Base-by-base conservation (phyloP, 2,888 invertebrate genomes). In the Elaeidobius kamerunicus region DNA sequence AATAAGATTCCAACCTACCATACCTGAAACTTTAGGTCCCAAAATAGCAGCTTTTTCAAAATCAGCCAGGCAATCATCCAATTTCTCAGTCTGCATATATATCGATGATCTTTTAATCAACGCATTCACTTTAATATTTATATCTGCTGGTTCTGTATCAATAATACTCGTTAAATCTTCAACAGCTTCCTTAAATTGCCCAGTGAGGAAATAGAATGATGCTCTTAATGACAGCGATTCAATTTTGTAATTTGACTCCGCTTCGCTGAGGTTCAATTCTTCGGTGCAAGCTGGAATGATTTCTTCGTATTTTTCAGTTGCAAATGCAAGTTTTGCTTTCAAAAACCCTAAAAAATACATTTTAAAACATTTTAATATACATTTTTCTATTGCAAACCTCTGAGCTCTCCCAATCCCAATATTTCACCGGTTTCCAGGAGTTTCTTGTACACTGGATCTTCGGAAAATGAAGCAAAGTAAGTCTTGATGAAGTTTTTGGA, bases 71-170 rank as follows among this genome's bases (percentile, higher is more conserved):
- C 90, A 89, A 56, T 82, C 80, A 30, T 83, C 84, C 27, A 83
- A 77, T 57, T 85, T 79, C 63, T 88, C 88, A 45, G 85, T 75
- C 69, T 94, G 92, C 72, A 94, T 86, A 61, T 83, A 80, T 54
- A 94, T 76, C 4, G 90, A 88, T 9, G 92, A 94, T 56, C 92
- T 79, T 73, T 94, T 94, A 50, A 96, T 88, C 42, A 93, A 75
- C 12, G 92, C 90, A 76, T 92, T 94, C 0, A 88, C 85, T 68
- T 83, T 84, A 1, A 88, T 76, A 66, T 81, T 84, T 3, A 76
- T 74, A 58, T 77, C 75, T 36, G 82, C 76, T 62, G 81, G 78
- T 61, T 81, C 76, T 67, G 82, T 81, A 15, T 81, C 78, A 63
- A 91, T 83, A 51, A 91, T 81, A 41, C 74, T 78, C 58, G 81